Evolutionary conservation across 1,140 invertebrate species (phyloP).

Genomic region (Papilio aristodemus): DNA sequence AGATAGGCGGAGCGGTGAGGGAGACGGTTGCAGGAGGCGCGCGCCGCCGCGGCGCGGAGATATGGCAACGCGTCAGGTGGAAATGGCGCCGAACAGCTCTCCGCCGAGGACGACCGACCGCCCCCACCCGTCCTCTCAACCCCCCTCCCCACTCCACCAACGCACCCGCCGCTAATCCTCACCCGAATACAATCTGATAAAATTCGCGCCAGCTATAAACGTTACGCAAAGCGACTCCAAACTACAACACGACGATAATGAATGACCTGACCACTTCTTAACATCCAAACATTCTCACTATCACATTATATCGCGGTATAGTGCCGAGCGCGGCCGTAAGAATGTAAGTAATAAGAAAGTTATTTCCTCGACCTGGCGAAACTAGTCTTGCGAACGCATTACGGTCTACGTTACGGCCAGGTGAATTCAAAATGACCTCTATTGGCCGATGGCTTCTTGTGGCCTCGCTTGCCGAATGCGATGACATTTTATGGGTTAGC

Average conservation of each 20-base stretch:
- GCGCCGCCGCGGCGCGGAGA: constrained; percentile 70
- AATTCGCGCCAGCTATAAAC: constrained; percentile 79
- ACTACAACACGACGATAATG: constrained; percentile 74
- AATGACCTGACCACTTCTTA: constrained; percentile 71
- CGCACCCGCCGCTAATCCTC: constrained; percentile 71
- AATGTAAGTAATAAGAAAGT: constrained; percentile 77
- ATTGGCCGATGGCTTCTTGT: constrained; percentile 73
- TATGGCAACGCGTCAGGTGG: constrained; percentile 78
- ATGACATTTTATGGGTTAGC: constrained; percentile 77
- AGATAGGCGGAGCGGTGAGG: constrained; percentile 71
- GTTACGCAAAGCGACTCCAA: constrained; percentile 76
- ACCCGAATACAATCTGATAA: constrained; percentile 78
- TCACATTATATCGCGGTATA: constrained; percentile 56
- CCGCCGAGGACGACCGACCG: constrained; percentile 80
- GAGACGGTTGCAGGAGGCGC: constrained; percentile 67
- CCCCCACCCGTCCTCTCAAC: constrained; percentile 64
- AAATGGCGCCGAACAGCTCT: constrained; percentile 77
- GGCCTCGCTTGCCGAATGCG: constrained; percentile 73
- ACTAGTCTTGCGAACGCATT: constrained; percentile 78
- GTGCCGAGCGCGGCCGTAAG: constrained; percentile 59
- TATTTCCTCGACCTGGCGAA: constrained; percentile 78
- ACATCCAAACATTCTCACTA: constrained; percentile 65
- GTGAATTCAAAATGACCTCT: constrained; percentile 80
- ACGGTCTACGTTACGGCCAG: constrained; percentile 75
- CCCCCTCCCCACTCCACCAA: constrained; percentile 51